Evolutionary conservation across 2,888 invertebrate species (phyloP).

Genomic region (Parnassius mnemosyne): DNA sequence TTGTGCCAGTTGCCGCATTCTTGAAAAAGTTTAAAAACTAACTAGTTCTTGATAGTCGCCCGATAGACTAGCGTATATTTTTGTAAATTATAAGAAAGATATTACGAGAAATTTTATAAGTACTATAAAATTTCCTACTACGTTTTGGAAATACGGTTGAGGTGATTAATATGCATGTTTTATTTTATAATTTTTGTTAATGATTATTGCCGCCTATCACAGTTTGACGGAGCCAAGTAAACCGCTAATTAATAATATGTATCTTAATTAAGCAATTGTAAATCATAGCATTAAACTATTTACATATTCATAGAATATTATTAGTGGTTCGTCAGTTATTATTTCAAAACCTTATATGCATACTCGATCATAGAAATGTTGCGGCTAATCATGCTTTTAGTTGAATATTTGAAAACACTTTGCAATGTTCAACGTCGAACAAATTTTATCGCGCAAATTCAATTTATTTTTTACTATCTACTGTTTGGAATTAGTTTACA

Average conservation of each 20-base stretch:
- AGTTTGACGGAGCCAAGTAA: conserved; percentile 9
- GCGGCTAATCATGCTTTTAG: conserved; percentile 30
- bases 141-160: no score
- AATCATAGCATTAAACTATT: conserved; percentile 33
- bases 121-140: no score
- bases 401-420: conserved; percentile 9
- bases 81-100: no score
- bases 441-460: conserved; percentile 22
- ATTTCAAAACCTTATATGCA: conserved; percentile 27
- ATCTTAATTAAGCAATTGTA: conserved; percentile 35
- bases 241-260: conserved; percentile 31
- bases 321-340: conserved; percentile 25
- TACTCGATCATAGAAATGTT: conserved; percentile 35
- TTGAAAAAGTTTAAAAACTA: no score
- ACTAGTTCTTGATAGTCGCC: no score
- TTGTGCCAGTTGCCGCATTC: no score
- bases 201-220: conserved; percentile 17
- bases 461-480: conserved; percentile 24
- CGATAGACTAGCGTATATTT: no score
- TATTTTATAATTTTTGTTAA: conserved; percentile 1
- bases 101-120: no score
- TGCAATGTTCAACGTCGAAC: conserved; percentile 11
- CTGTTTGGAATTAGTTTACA: conserved; percentile 24
- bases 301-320: conserved; percentile 32
- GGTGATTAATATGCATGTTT: not conserved